Evolutionary conservation across 2,888 invertebrate species (phyloP), one percentile per base, ranked within the genome.

Genomic region (Metacarcinus magister): DNA sequence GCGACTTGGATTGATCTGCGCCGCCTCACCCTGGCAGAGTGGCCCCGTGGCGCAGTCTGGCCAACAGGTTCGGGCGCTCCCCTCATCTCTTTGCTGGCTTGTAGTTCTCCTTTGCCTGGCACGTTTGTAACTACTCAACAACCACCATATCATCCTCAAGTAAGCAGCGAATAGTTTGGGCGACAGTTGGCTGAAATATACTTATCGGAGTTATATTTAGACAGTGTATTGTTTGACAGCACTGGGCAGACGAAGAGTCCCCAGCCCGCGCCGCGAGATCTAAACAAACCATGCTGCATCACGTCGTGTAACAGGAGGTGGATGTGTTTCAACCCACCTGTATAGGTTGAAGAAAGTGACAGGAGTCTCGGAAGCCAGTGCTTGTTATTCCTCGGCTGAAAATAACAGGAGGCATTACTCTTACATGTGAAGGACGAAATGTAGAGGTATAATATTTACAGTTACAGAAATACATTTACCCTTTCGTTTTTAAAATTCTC

Each of bases 1-100:
- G 82, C 82, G 82, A 32, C 82, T 82, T 82, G 82, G 28, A 82
- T 82, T 82, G 82, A 82, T 82, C 82, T 82, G 82, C 82, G 82
- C 82, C 82, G 32, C 32, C 67, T 2, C 32, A 32, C 32, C 32
- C 67, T 2, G 82, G 82, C 32, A 28, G 82, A 82, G 82, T 23
- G 82, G 28, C 13, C 32, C 82, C 82, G 82, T 13, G 82, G 82
- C 82, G 82, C 82, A 82, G 82, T 82, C 82, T 13, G 32, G 82
- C 82, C 82, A 32, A 32, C 82, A 82, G 82, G 32, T 82, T 32
- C 28, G 28, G 82, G 82, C 32, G 28, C 82, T 82, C 82, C 82
- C 82, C 82, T 82, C 82, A 32, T 32, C 82, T 7, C 82, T 32
- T 8, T 32, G 82, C 82, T 82, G 32, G 10, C 32, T 32, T 0